phyloP scores from a whole-genome alignment of 2,888 invertebrate species.

The Cylindroiulus punctatus region DNA sequence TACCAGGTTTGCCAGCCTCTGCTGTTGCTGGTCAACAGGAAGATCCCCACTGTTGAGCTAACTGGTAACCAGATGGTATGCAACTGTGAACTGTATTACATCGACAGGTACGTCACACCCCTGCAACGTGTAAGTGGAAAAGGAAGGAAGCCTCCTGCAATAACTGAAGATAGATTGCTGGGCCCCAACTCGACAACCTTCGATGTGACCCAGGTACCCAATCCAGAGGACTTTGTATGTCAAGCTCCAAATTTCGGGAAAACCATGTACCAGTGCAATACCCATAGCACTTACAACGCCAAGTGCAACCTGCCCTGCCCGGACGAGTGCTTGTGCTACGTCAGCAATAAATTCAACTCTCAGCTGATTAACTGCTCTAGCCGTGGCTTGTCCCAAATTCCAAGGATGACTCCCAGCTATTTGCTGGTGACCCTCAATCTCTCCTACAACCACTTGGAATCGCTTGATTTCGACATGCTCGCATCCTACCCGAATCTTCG shows the following conservation, averaged over 20 bases:
- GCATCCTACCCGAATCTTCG: not conserved
- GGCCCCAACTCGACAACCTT: not conserved
- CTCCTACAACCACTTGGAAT: not conserved
- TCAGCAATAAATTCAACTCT: not conserved
- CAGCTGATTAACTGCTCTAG: not conserved
- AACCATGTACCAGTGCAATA: not conserved
- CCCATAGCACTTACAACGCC: not conserved
- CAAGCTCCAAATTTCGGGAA: not conserved
- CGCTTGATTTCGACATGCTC: not conserved
- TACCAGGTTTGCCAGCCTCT: not conserved
- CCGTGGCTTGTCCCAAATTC: not conserved
- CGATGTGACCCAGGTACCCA: slow-evolving; percentile 7
- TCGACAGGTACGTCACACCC: not conserved
- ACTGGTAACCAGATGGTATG: not conserved
- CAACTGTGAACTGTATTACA: not conserved
- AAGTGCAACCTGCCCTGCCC: not conserved
- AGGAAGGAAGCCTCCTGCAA: not conserved
- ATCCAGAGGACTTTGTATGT: not conserved
- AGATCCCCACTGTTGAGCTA: not conserved
- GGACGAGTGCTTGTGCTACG: not conserved
- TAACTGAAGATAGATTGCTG: not conserved
- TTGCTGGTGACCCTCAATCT: not conserved
- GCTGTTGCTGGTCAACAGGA: not conserved
- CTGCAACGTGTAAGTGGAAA: not conserved
- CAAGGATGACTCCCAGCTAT: not conserved